These are phyloP conservation scores for Ennomos quercinarius DNA, from an alignment of 2,888 invertebrate species.

Conservation along the genomic window DNA sequence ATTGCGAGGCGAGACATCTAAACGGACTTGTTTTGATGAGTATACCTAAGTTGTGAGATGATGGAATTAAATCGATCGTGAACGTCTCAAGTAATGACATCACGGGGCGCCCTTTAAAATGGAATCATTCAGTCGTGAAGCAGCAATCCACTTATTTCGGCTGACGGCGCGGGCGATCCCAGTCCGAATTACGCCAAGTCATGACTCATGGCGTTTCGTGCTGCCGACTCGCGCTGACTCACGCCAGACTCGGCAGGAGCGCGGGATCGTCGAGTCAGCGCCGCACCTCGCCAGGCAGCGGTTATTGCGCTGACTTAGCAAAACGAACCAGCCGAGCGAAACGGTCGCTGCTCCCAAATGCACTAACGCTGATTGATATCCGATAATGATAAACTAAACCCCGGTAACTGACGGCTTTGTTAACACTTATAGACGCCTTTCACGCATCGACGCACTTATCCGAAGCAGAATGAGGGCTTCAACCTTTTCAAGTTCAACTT, in stretches of 20 bases:
- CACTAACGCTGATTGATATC: constrained; percentile 73
- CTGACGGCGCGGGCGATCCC: constrained; percentile 67
- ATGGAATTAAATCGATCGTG: constrained; percentile 36
- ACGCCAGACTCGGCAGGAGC: constrained; percentile 61
- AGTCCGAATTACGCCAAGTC: constrained; percentile 66
- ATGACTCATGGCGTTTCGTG: constrained; percentile 62
- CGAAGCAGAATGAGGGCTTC: constrained; percentile 26
- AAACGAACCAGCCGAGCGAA: constrained; percentile 47
- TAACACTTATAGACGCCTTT: constrained; percentile 34
- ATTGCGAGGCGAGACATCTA: constrained; percentile 42
- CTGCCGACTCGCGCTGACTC: constrained; percentile 68
- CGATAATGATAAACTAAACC: constrained; percentile 57
- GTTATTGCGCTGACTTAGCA: constrained; percentile 71
- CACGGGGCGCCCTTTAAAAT: constrained; percentile 66
- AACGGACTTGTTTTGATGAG: constrained; percentile 35
- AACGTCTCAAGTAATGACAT: constrained; percentile 60
- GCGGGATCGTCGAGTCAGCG: constrained; percentile 61
- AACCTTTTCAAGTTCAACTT: constrained; percentile 28
- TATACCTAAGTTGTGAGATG: constrained; percentile 41
- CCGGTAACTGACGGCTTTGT: constrained; percentile 33
- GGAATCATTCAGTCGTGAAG: constrained; percentile 73
- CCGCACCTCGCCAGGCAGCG: constrained; percentile 57
- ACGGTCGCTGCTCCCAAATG: constrained; percentile 56
- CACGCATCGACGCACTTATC: constrained; percentile 29
- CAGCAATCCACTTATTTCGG: constrained; percentile 80